Conservation (phyloP, 2,888 invertebrate species). For the Catocala sponsa region DNA sequence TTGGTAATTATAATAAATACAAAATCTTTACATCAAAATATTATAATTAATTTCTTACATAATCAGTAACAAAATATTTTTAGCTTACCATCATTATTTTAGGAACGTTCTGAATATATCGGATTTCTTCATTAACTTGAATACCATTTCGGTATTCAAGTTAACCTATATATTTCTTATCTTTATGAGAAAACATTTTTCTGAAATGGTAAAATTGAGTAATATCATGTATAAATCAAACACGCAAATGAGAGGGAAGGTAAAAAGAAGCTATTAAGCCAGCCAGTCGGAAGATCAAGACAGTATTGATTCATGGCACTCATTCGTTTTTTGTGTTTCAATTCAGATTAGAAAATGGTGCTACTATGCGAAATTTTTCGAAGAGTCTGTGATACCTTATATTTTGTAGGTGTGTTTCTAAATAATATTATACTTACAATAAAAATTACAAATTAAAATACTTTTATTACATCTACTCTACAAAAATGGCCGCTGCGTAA, state of each 20-base stretch:
- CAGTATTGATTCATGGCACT: slow-evolving; percentile 71
- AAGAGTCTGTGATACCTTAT: too few relatives aligned
- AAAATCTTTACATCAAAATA: too few relatives aligned
- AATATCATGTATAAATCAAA: slow-evolving; percentile 77
- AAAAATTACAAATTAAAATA: too few relatives aligned
- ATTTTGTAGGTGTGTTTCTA: too few relatives aligned
- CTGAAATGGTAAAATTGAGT: slow-evolving; percentile 69
- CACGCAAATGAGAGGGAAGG: slow-evolving; percentile 71
- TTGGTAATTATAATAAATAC: too few relatives aligned
- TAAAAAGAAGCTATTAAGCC: slow-evolving; percentile 76
- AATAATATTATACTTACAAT: too few relatives aligned
- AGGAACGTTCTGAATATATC: slow-evolving; percentile 32
- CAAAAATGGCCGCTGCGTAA: too few relatives aligned
- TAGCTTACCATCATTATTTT: neutral
- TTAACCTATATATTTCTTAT: slow-evolving; percentile 38
- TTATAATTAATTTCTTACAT: too few relatives aligned
- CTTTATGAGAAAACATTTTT: slow-evolving; percentile 39
- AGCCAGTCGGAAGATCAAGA: slow-evolving; percentile 79
- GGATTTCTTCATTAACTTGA: slow-evolving; percentile 53
- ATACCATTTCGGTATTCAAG: slow-evolving; percentile 14
- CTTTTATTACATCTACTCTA: too few relatives aligned
- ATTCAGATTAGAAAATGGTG: slow-evolving; percentile 18
- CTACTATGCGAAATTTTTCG: slow-evolving; percentile 7
- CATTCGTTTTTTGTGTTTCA: slow-evolving; percentile 60
- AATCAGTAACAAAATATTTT: neutral